Percentiles rank a stretch among this genome's conserved stretches.
Evolutionary conservation across 2,888 invertebrate genomes (phyloP).

Genomic region (Habroteleia sp.): DNA sequence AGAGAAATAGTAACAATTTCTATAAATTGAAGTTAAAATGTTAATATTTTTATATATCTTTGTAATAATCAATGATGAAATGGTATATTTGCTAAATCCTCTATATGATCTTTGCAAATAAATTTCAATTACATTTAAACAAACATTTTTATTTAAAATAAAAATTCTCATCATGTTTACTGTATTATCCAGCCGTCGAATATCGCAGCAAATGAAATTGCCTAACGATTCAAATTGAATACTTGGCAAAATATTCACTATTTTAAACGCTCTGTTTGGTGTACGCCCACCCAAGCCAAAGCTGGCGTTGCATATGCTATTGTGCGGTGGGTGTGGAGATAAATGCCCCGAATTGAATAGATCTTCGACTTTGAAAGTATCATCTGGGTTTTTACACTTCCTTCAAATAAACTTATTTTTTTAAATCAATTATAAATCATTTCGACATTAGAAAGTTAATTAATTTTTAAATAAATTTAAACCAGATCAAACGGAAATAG

Average conservation of each 20-base stretch:
- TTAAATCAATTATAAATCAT: constrained; percentile 13
- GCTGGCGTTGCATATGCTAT: constrained; percentile 16
- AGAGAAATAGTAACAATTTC: no score
- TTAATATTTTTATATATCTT: no score
- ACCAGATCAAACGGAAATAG: no score
- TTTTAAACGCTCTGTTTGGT: constrained; percentile 30
- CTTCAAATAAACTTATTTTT: constrained; percentile 3
- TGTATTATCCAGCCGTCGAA: background rate
- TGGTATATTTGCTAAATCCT: no score
- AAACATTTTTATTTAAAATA: background rate
- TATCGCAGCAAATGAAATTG: constrained; percentile 8
- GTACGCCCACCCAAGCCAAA: constrained; percentile 19
- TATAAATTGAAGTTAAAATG: no score
- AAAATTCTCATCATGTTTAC: background rate
- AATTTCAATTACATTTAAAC: background rate
- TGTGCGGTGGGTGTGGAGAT: constrained; percentile 28
- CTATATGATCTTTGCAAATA: no score
- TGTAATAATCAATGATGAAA: no score
- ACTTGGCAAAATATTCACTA: constrained; percentile 37
- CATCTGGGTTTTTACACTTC: constrained; percentile 8
- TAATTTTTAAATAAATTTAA: background rate
- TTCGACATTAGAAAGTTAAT: background rate
- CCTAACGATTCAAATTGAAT: constrained; percentile 35
- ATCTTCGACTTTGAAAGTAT: constrained; percentile 31
- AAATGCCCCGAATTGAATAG: constrained; percentile 12